Base-by-base conservation (phyloP, 2,888 invertebrate genomes). In the Agrenia bidenticulata region DNA sequence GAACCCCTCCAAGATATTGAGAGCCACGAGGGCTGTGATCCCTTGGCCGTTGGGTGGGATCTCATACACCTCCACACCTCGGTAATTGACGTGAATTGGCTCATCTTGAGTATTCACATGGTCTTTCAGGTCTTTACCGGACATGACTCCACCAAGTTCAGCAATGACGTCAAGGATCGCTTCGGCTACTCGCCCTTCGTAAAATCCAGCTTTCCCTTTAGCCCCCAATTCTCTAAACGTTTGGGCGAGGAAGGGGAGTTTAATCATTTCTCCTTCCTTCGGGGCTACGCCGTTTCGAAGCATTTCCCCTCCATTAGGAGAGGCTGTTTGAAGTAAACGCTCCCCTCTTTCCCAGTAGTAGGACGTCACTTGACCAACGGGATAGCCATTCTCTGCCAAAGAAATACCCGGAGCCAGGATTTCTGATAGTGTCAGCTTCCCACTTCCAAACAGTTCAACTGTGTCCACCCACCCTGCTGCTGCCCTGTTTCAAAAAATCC, bases 31-130 rank as follows among this genome's bases (percentile, higher is more conserved):
- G 1, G 79, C 79, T 2, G 78, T 78, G n/a, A 81, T 62, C 45
- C 56, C 63, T 49, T 49, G 80, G 1, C 80, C 79, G 73, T 79
- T 81, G 0, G 81, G 81, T 2, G 79, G 80, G 50, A 79, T 78
- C 71, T 81, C 80, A 78, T 79, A 81, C 1, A 81, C 76, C 23
- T 72, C 72, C 11, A 73, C 59, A 15, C 75, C 75, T 9, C 73
- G 55, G 42, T 75, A 75, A 58, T 69, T 75, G 0, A 69, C 68
- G 26, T 63, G 58, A 24, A 75, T 73, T 2, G 71, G 72, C 2
- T 24, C 19, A 45, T 73, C 75, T 26, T 72, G 63, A 11, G 75
- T 75, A 24, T 32, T 67, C 21, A 19, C n/a, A 50, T 75, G 73
- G 1, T 61, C 49, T 11, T 26, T 19, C 1, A 75, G 65, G 58